Base-by-base conservation (phyloP, 2,113 vertebrate genomes). In the Mirounga angustirostris region DNA sequence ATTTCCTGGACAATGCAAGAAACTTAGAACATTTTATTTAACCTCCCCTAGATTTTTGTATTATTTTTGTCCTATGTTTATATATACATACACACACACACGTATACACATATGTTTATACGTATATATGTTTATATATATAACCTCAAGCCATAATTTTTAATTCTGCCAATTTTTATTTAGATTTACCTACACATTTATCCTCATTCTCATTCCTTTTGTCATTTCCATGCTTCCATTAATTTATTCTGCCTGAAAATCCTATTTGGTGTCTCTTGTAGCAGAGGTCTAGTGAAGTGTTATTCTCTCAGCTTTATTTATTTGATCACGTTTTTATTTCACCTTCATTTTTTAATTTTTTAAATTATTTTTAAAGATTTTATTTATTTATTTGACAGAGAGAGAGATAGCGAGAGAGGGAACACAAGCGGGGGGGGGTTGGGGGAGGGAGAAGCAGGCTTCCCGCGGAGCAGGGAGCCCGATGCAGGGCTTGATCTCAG, bases 241-340 rank as follows among this genome's bases (percentile, higher is more conserved):
- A 65, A 46, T 54, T 86, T 43, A 40, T 67, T 86, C n/a, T 78
- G 28, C 26, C 33, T 84, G 59, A 78, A 83, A 78, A 61, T 24
- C 33, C 26, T 18, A 8, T 54, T 30, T 86, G 24, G 7, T 50
- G 30, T 80, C 26, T 76, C 7, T 84, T 81, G 89, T 43, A 54
- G 19, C 76, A 76, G 74, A 52, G 16, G 6, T 74, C 46, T 90
- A 43, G 59, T 33, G 4, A 86, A 86, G 19, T 1, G 15, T 79
- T 93, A 81, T 84, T 65, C 30, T 22, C 18, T 67, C 63, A 58
- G 9, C 33, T 92, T 95, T 73, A 52, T 85, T 73, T 97, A 90
- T 95, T 93, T 74, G 11, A 73, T 89, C 15, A 50, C 19, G 14
- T 65, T 86, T 79, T 95, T 52, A 73, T 65, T 90, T 84, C 3